phyloP scores from a whole-genome alignment of 2,797 vertebrate genomes.

The Apogon talboti region DNA sequence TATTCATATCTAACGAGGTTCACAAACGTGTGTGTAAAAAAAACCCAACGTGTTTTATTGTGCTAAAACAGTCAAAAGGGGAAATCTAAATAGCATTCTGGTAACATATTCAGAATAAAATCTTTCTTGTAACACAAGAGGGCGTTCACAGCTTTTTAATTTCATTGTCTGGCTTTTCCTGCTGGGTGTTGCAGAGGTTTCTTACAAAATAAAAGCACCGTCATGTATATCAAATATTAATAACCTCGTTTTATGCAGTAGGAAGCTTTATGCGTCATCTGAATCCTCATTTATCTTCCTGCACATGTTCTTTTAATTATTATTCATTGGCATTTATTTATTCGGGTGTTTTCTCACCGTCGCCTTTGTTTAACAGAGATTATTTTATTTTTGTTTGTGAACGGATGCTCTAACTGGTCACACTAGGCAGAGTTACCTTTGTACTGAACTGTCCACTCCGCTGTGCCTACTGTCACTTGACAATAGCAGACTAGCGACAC shows the following conservation, averaged over 20 bases:
- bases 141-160: constrained; percentile 7
- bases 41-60: too few relatives aligned
- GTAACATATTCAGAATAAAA: background rate
- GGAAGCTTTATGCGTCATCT: accelerated
- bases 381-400: constrained; percentile 13
- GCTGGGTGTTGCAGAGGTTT: background rate
- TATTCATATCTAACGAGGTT: background rate
- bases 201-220: constrained; percentile 57
- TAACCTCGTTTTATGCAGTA: accelerated
- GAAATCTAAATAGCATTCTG: background rate
- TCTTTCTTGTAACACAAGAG: background rate
- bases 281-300: accelerated
- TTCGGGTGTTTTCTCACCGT: background rate
- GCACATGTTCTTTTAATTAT: accelerated
- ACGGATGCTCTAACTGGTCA: constrained; percentile 23
- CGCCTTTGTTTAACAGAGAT: accelerated
- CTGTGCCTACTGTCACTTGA: constrained; percentile 11
- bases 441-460: background rate
- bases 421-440: background rate
- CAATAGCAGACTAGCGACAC: constrained; percentile 20
- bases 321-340: accelerated
- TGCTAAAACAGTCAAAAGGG: background rate
- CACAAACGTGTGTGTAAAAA: background rate
- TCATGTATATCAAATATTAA: accelerated
- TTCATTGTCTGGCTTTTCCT: constrained; percentile 22